Conservation (phyloP, 2,888 invertebrate genomes). For the Crossocerus cetratus region DNA sequence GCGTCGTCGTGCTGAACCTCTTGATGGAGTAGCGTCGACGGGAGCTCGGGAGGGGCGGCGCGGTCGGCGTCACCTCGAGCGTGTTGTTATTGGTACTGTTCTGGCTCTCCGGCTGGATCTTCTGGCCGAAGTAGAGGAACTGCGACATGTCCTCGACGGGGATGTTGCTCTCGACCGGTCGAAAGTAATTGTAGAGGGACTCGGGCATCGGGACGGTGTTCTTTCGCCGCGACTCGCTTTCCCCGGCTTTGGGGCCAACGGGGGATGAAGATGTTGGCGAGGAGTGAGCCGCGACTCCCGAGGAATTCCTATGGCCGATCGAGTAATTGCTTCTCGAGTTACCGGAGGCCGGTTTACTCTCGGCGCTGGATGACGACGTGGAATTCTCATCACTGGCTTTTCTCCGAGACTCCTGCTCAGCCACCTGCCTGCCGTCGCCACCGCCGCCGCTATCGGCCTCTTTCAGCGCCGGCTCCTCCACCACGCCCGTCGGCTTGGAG, state of each 20-base stretch:
- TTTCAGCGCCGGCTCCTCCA: not conserved
- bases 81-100: constrained; percentile 63
- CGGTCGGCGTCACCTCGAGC: constrained; percentile 61
- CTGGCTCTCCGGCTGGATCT: constrained; percentile 76
- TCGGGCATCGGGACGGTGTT: constrained; percentile 81
- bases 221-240: constrained; percentile 77
- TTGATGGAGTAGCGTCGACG: constrained; percentile 65
- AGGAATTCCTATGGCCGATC: constrained; percentile 15
- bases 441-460: no score
- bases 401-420: constrained; percentile 20
- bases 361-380: constrained; percentile 23
- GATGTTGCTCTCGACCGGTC: constrained; percentile 81
- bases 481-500: constrained; percentile 3
- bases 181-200: constrained; percentile 82
- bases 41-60: constrained; percentile 53
- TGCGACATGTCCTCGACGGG: constrained; percentile 84
- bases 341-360: constrained; percentile 20
- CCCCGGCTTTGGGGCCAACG: constrained; percentile 67
- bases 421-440: constrained; percentile 1
- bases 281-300: not conserved
- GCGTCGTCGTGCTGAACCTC: constrained; percentile 49
- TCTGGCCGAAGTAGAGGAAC: constrained; percentile 85
- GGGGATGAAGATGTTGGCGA: constrained; percentile 16
- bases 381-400: constrained; percentile 17
- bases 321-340: constrained; percentile 28